A percentile compares a stretch with the other conserved stretches of the same genome.
phyloP scores from a whole-genome alignment of 2,888 invertebrate genomes.

The Aplocera efformata region DNA sequence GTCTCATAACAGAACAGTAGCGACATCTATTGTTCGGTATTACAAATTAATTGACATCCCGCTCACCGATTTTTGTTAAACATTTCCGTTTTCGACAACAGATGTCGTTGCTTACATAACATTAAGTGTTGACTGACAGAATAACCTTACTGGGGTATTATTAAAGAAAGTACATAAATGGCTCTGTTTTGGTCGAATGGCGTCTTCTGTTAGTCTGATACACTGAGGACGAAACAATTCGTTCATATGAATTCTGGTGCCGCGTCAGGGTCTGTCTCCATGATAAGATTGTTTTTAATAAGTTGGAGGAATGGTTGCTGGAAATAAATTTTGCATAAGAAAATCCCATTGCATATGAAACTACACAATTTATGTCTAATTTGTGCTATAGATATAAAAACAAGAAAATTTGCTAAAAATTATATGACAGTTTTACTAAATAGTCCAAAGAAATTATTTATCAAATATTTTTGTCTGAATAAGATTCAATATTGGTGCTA shows the following conservation, averaged over 20 bases:
- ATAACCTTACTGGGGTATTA: conserved; percentile 1
- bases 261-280: conserved; percentile 17
- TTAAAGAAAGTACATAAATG: not conserved
- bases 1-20: conserved; percentile 23
- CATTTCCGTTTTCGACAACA: conserved; percentile 28
- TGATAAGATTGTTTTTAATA: conserved; percentile 12
- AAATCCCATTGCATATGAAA: too few species aligned
- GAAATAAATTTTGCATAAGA: not conserved
- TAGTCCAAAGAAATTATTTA: too few species aligned
- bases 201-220: conserved; percentile 10
- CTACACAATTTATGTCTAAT: too few species aligned
- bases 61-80: conserved; percentile 22
- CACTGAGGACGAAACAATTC: conserved; percentile 1
- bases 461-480: too few species aligned
- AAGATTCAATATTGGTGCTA: too few species aligned
- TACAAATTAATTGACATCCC: conserved; percentile 1
- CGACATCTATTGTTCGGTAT: conserved; percentile 27
- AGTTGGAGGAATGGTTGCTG: conserved; percentile 9
- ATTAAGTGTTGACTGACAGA: conserved; percentile 6
- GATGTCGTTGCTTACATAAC: conserved; percentile 26
- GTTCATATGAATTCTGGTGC: conserved; percentile 15
- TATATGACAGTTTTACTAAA: too few species aligned
- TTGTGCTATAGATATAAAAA: too few species aligned
- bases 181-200: conserved; percentile 10
- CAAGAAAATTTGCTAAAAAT: too few species aligned